Evolutionary conservation across 2,888 invertebrate species (phyloP).

Genomic region (Criorhina ranunculi): DNA sequence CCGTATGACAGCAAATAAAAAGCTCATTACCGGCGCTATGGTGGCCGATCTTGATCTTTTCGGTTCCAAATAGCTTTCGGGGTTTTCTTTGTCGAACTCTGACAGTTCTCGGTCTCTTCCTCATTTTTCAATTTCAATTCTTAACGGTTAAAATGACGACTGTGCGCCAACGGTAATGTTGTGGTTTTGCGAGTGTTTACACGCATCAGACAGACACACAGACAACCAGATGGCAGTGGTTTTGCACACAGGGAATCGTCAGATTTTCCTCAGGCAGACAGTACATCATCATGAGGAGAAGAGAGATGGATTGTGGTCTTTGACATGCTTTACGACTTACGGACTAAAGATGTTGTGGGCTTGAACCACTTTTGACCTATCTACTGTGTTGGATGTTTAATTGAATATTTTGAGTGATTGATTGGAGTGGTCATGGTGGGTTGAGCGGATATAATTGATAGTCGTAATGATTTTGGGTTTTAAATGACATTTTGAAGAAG

Average conservation of each 20-base stretch:
- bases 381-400: slow-evolving; percentile 31
- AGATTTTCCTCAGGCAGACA: slow-evolving; percentile 52
- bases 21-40: slow-evolving; percentile 57
- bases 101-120: slow-evolving; percentile 53
- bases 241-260: slow-evolving; percentile 26
- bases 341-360: slow-evolving; percentile 58
- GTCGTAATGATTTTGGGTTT: neutral
- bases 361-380: slow-evolving; percentile 63
- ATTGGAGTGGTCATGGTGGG: slow-evolving; percentile 39
- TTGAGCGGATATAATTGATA: slow-evolving; percentile 24
- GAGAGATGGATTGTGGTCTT: slow-evolving; percentile 47
- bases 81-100: slow-evolving; percentile 42
- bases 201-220: slow-evolving; percentile 62
- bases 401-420: slow-evolving; percentile 64
- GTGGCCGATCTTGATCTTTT: slow-evolving; percentile 8
- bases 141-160: slow-evolving; percentile 63
- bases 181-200: slow-evolving; percentile 54
- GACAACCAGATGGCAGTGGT: slow-evolving; percentile 39
- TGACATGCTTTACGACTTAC: slow-evolving; percentile 69
- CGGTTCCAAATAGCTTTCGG: slow-evolving; percentile 33
- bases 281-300: neutral
- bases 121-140: slow-evolving; percentile 68
- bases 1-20: slow-evolving; percentile 75
- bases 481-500: neutral
- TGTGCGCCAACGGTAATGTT: slow-evolving; percentile 19